phyloP scores from a whole-genome alignment of 1,140 invertebrate genomes.

The Papilio glaucus region DNA sequence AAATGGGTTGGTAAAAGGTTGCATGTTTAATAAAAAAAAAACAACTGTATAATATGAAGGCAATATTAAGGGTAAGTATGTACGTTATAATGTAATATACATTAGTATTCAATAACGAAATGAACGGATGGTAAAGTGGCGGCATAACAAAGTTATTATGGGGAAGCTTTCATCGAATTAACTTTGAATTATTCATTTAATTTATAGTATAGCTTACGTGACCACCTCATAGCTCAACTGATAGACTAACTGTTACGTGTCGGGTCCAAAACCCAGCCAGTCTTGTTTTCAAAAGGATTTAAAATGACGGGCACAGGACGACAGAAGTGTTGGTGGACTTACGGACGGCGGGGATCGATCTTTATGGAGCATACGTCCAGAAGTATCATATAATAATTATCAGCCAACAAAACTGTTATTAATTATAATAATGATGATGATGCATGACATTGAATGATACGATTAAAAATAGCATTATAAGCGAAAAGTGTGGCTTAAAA shows the following conservation, averaged over 20 bases:
- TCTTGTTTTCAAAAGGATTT: no score
- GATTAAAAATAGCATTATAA: no score
- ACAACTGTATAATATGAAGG: background rate
- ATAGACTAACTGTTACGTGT: background rate
- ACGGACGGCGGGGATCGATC: no score
- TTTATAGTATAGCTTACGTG: background rate
- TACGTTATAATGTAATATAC: background rate
- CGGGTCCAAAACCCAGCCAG: background rate
- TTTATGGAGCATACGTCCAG: no score
- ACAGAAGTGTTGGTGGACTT: no score
- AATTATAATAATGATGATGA: no score
- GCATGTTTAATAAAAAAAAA: background rate
- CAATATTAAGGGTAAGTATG: background rate
- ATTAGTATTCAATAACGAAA: constrained; percentile 5
- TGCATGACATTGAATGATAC: no score
- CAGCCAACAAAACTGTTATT: no score
- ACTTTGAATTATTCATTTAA: constrained; percentile 16
- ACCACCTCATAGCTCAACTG: background rate
- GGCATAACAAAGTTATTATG: constrained; percentile 18
- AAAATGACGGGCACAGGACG: no score
- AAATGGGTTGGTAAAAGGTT: background rate
- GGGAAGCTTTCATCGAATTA: constrained; percentile 6
- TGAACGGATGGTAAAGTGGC: constrained; percentile 1
- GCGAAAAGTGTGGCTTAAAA: no score
- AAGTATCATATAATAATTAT: no score